phyloP scores from a whole-genome alignment of 92 coral and sea anemone species.

The Epizoanthus rinbou region DNA sequence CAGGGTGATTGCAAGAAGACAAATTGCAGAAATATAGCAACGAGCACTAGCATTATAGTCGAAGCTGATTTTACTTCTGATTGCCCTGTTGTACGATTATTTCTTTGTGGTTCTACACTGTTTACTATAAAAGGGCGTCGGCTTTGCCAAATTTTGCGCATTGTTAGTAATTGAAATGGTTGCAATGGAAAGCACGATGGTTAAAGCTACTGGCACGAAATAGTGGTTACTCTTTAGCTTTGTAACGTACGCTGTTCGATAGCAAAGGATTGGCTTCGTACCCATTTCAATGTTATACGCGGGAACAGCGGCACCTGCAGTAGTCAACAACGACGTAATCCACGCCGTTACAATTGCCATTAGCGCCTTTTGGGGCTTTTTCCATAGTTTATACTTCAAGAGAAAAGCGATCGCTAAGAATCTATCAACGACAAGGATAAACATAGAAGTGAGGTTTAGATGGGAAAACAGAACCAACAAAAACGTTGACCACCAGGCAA shows the following conservation, averaged over 20 bases:
- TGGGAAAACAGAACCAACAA: not conserved
- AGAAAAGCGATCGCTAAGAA: not conserved
- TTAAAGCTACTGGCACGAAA: not conserved
- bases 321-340: not conserved
- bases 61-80: not conserved
- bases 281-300: not conserved
- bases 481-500: not conserved
- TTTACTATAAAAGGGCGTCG: not conserved
- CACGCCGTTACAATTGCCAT: not conserved
- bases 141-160: not conserved
- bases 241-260: not conserved
- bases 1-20: not conserved
- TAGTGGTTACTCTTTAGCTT: not conserved
- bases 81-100: not conserved
- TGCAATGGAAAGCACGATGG: not conserved
- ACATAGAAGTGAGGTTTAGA: slow-evolving; percentile 5
- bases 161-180: not conserved
- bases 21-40: not conserved
- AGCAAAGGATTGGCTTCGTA: not conserved
- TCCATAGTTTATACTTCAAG: not conserved
- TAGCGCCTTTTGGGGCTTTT: not conserved
- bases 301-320: not conserved
- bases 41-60: not conserved
- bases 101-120: not conserved
- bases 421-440: not conserved